Base-by-base conservation (phyloP, 2,113 vertebrate genomes). In the Beaufortia kweichowensis region DNA sequence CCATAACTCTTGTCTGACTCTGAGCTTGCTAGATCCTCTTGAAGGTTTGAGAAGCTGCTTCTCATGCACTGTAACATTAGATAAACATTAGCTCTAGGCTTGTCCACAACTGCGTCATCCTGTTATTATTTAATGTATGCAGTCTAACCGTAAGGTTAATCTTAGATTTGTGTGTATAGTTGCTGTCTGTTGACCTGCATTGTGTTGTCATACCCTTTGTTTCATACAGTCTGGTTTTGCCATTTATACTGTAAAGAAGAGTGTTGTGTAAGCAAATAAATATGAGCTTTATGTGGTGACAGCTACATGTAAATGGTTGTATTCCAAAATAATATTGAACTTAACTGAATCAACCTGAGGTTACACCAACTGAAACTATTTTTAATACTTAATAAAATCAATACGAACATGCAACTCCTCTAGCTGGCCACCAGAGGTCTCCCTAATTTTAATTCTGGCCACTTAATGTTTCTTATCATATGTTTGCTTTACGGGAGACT, bases 101-200 rank as follows among this genome's bases (percentile, higher is more conserved):
- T 1, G 10, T 12, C 15, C 23, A 21, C 19, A 59, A 29, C 2
- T 46, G 39, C 9, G 56, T 31, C 70, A 61, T 73, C 39, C 56
- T 46, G 5, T 73, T 60, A 61, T 61, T 46, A 1, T 59, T n/a
- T 72, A 56, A 72, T 61, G n/a, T 46, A 73, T 73, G 70, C 70
- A 41, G 23, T 33, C 17, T 43, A 46, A 24, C 57, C 17, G 39
- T 48, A 29, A 31, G 21, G 5, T n/a, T 56, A 15, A 57, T 39
- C 31, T 41, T 73, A 29, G 21, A 43, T 28, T 10, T 46, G 33
- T 17, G 5, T 50, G 17, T n/a, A 50, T 24, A 3, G 4, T 19
- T 48, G 35, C 24, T 60, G 24, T 10, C 21, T 73, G 70, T 61
- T 61, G 35, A 73, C 70, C 70, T 46, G 35, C 14, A 43, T 43